phyloP scores from a whole-genome alignment of 2,113 vertebrate genomes.

The Salvelinus sp. region DNA sequence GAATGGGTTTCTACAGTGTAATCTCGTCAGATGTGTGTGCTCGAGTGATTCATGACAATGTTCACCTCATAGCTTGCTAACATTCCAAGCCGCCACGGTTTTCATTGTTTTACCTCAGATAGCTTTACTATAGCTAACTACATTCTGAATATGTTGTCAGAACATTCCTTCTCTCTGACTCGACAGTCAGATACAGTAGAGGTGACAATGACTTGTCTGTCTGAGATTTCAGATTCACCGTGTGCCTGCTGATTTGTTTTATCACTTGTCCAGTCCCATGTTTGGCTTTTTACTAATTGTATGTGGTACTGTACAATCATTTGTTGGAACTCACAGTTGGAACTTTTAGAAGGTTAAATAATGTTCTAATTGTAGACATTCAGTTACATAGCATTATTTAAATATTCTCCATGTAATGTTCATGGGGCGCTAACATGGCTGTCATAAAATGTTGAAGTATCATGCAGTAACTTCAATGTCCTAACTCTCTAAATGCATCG shows the following conservation, averaged over 20 bases:
- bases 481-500: constrained; percentile 2
- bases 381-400: no score
- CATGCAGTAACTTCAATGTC: neutral
- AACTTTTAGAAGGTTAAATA: no score
- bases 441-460: no score
- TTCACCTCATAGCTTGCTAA: neutral
- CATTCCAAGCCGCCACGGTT: neutral
- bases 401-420: no score
- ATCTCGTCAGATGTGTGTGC: neutral
- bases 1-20: neutral
- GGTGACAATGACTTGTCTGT: no score
- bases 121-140: no score
- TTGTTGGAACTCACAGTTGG: neutral
- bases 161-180: neutral
- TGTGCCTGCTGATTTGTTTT: no score
- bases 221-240: no score
- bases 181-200: no score
- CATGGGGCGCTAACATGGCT: no score
- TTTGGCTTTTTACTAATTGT: no score
- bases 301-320: neutral
- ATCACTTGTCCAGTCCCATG: neutral
- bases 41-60: neutral
- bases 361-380: no score
- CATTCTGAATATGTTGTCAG: neutral
- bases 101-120: neutral